A percentile compares a stretch with the other conserved stretches of the same genome.
These are phyloP conservation scores for Agelaius phoeniceus DNA, from an alignment of 2,113 vertebrate species.

Conservation along the genomic window DNA sequence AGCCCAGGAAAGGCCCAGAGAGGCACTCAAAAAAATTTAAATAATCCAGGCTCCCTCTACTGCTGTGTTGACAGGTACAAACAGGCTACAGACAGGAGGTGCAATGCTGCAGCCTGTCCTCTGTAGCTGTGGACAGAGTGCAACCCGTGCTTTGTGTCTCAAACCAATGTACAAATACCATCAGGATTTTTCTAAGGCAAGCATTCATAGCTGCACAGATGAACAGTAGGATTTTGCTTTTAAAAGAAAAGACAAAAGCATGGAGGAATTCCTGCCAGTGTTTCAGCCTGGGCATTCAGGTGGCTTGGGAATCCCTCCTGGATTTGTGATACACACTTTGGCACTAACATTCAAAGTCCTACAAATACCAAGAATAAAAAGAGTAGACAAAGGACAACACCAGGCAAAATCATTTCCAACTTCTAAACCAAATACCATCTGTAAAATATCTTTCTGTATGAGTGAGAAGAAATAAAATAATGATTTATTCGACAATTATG, in stretches of 20 bases:
- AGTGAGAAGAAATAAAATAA: conserved; percentile 28
- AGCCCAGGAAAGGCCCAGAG: background rate
- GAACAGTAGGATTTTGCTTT: background rate
- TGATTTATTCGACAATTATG: background rate
- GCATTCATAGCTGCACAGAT: background rate
- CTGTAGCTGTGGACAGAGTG: background rate
- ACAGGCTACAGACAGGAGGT: background rate
- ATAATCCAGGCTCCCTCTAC: background rate
- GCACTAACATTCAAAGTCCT: background rate
- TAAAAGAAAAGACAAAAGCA: background rate
- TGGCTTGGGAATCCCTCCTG: background rate
- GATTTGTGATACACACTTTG: background rate
- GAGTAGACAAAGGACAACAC: background rate
- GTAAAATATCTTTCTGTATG: background rate
- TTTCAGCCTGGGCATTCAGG: background rate
- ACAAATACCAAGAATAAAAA: background rate
- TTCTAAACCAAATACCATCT: background rate
- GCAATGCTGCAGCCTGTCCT: background rate
- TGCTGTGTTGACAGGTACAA: background rate
- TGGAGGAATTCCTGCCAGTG: background rate
- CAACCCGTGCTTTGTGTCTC: background rate
- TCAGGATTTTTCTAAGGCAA: background rate
- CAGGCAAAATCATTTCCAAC: background rate
- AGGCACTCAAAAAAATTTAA: background rate
- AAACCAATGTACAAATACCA: background rate